phyloP scores from a whole-genome alignment of 2,797 vertebrate genomes.

The Tympanoctomys barrerae region DNA sequence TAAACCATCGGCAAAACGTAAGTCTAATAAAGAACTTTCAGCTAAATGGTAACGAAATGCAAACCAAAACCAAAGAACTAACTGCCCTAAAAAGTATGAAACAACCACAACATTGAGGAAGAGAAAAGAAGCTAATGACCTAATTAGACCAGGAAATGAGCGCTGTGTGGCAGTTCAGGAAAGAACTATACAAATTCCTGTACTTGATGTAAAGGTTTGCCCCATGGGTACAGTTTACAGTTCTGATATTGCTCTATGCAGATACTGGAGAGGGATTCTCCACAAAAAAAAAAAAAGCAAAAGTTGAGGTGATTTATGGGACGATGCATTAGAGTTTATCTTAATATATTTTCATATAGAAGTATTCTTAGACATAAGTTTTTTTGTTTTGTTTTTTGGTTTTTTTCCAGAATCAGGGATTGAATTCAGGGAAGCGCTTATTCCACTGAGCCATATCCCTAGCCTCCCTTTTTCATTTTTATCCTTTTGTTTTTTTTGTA shows the following conservation, averaged over 20 bases:
- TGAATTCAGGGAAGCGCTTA: no score
- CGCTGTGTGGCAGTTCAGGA: not conserved
- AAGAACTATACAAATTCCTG: not conserved
- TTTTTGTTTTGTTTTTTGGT: no score
- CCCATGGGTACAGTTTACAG: no score
- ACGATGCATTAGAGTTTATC: not conserved
- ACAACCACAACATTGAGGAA: not conserved
- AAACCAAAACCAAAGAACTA: not conserved
- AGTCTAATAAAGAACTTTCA: not conserved
- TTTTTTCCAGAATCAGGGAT: no score
- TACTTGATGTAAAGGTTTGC: not conserved
- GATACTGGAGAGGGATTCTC: not conserved
- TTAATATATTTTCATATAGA: not conserved
- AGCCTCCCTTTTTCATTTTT: no score
- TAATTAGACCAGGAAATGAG: not conserved
- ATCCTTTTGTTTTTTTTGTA: no score
- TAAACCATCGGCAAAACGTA: not conserved
- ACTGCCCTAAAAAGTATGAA: not conserved
- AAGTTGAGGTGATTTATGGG: not conserved
- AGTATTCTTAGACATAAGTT: not conserved
- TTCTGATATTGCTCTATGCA: no score
- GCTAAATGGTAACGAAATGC: not conserved
- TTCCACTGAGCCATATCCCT: no score
- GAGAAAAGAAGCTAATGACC: not conserved
- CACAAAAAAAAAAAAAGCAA: not conserved